Evolutionary conservation across 2,888 invertebrate genomes (phyloP), one percentile per base, ranked within the genome.

Genomic region (Tromatobia lineatoria): DNA sequence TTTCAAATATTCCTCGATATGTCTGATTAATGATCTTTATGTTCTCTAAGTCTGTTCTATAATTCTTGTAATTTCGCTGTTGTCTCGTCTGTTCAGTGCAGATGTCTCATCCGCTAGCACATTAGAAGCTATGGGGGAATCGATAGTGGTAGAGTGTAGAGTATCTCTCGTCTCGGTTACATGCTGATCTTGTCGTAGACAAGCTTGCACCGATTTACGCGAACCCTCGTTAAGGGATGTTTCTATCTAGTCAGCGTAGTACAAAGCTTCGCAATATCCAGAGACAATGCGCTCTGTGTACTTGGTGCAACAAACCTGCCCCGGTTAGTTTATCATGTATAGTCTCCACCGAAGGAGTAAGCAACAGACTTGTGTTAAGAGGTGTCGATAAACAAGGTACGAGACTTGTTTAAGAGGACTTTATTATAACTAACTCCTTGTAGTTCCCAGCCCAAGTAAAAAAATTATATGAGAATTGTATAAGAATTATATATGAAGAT

Each of bases 151-250:
- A n/a, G 59, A 61, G 59, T 61, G 59, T 61, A n/a, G n/a, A n/a
- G 59, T 61, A 61, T 61, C 59, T n/a, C 34, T 15, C 29, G 10
- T 34, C 59, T 3, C 59, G 4, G 59, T 3, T 54, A 54, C 54
- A 54, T 7, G 59, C 29, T 15, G 29, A 25, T 67, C 34, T 42
- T 25, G 45, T 42, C 57, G 57, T n/a, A 45, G 74, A 74, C 69
- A 57, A 61, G 38, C 54, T 25, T 78, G 52, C 50, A 70, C 61
- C 45, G 45, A 61, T 57, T 67, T 52, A 64, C 20, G 38, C 61
- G 61, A 70, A 61, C 59, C 29, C 47, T 82, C 67, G 82, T 82
- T 73, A 77, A 25, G 52, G 82, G 50, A 78, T 82, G 82, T 78
- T 78, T 25, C 57, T 15, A 29, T 29, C 50, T 67, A 66, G 77